Conservation (phyloP, 2,113 vertebrate genomes). For the Myrmophylax atrothorax region DNA sequence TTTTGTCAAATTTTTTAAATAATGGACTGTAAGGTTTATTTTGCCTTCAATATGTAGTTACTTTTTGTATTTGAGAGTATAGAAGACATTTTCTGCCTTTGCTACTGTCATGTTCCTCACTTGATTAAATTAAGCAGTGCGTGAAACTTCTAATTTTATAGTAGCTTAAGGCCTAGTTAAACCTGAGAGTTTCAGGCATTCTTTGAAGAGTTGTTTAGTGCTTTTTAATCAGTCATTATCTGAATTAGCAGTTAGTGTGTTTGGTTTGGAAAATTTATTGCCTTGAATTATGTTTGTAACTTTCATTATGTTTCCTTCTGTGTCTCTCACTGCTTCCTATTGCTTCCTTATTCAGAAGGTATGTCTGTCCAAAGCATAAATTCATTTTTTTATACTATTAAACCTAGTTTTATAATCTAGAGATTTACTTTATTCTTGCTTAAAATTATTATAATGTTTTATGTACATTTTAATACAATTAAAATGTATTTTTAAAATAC, state of each 20-base stretch:
- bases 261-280: background rate
- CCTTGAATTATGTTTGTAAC: conserved; percentile 51
- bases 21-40: background rate
- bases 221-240: background rate
- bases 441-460: background rate
- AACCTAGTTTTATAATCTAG: background rate
- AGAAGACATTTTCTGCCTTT: background rate
- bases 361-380: conserved; percentile 74
- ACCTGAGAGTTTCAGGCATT: background rate
- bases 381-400: background rate
- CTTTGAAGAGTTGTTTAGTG: background rate
- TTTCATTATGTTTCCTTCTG: conserved; percentile 79
- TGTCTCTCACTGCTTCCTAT: conserved; percentile 83
- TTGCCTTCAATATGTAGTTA: background rate
- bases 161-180: background rate
- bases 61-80: background rate
- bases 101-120: background rate
- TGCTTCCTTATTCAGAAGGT: conserved; percentile 94
- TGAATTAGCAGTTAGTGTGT: background rate
- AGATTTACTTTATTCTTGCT: background rate
- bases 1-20: background rate
- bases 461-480: background rate
- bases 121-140: background rate
- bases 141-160: background rate
- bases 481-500: background rate